phyloP scores from a whole-genome alignment of 2,888 invertebrate genomes.

The Macropis europaea region DNA sequence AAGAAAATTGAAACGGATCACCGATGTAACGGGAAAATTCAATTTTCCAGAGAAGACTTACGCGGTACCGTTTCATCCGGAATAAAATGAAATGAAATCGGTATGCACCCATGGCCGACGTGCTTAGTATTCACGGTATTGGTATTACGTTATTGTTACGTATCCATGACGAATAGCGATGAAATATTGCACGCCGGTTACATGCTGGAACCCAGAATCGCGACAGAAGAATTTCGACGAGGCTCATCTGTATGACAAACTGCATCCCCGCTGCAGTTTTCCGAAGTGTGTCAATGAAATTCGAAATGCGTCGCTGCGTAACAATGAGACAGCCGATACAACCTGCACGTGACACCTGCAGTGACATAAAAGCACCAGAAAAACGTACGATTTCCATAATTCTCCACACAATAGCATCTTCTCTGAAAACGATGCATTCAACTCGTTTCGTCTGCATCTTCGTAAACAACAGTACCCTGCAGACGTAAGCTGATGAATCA shows the following conservation, averaged over 20 bases:
- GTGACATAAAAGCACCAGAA: conserved; percentile 26
- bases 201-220: too few species aligned
- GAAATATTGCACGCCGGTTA: too few species aligned
- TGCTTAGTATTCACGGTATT: too few species aligned
- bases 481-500: too few species aligned
- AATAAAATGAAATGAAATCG: too few species aligned
- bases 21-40: conserved; percentile 10
- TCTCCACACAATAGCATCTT: conserved; percentile 37
- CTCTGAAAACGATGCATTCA: too few species aligned
- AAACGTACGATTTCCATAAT: conserved; percentile 25
- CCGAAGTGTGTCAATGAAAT: conserved; percentile 60
- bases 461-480: too few species aligned
- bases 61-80: too few species aligned
- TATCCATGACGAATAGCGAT: too few species aligned
- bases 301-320: conserved; percentile 41
- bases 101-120: too few species aligned
- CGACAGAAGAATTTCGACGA: not conserved
- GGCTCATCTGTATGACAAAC: not conserved
- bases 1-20: conserved; percentile 3
- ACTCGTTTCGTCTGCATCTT: too few species aligned
- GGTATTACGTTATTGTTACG: not conserved
- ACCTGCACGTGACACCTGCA: conserved; percentile 37
- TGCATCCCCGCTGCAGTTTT: not conserved
- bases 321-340: conserved; percentile 44
- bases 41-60: not conserved